A percentile compares a stretch with the other conserved stretches of the same genome.
These are phyloP conservation scores for Cossypha caffra DNA, from an alignment of 2,797 vertebrate species.

Conservation along the genomic window DNA sequence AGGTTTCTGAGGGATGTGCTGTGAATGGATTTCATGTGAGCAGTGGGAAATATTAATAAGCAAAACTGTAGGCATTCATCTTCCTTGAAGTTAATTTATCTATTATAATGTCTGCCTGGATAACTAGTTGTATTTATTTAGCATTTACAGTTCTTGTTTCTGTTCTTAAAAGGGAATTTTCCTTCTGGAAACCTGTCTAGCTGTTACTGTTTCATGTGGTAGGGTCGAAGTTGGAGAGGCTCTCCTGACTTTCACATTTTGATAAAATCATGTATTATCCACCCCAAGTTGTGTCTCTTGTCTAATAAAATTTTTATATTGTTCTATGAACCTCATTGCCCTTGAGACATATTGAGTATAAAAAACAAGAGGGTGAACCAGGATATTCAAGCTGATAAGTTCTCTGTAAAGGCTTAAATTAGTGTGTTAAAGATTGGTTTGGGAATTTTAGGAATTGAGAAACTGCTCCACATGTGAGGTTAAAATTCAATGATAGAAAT, in stretches of 20 bases:
- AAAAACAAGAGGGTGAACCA: not conserved
- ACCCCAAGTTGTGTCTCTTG: not conserved
- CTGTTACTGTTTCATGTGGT: not conserved
- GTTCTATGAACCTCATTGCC: not conserved
- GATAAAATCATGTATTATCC: not conserved
- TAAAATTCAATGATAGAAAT: not conserved
- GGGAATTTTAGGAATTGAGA: not conserved
- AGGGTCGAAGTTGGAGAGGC: not conserved
- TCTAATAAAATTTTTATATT: slow-evolving; percentile 1
- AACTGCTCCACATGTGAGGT: not conserved
- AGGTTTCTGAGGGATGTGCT: not conserved
- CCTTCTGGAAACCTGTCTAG: not conserved
- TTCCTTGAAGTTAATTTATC: not conserved
- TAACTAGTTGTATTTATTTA: not conserved
- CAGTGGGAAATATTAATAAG: not conserved
- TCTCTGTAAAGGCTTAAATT: not conserved
- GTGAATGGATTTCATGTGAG: not conserved
- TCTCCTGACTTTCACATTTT: not conserved
- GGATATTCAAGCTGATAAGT: not conserved
- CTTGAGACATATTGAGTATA: not conserved
- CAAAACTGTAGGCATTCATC: not conserved
- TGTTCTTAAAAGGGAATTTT: not conserved
- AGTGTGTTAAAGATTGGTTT: not conserved
- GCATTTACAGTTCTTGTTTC: not conserved
- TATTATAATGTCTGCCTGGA: not conserved